These are phyloP conservation scores for Hypomecis atomaria DNA, from an alignment of 2,888 invertebrate species.

Conservation along the genomic window DNA sequence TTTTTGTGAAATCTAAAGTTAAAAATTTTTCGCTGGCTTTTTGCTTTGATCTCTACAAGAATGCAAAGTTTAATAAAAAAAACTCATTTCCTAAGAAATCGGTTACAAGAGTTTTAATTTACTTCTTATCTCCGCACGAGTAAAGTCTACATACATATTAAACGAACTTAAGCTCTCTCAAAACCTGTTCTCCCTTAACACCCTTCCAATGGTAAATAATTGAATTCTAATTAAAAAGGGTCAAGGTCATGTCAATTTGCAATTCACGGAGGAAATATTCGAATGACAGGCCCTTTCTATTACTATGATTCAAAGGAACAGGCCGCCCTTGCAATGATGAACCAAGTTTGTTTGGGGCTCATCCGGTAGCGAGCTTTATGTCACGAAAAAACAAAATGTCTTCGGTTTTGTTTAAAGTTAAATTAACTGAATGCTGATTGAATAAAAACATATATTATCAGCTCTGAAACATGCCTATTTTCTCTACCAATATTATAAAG, in stretches of 20 bases:
- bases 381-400: not conserved
- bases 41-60: no score
- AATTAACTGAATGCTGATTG: no score
- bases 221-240: slow-evolving; percentile 24
- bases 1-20: no score
- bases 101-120: not conserved
- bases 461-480: no score
- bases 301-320: slow-evolving; percentile 1
- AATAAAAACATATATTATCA: no score
- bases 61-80: no score
- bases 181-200: slow-evolving; percentile 3
- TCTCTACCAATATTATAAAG: no score
- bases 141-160: slow-evolving; percentile 3
- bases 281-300: slow-evolving; percentile 12
- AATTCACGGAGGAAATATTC: slow-evolving; percentile 17
- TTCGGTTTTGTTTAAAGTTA: no score
- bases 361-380: not conserved
- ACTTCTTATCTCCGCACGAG: not conserved
- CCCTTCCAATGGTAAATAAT: slow-evolving; percentile 21
- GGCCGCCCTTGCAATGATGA: slow-evolving; percentile 12
- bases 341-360: not conserved
- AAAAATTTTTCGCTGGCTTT: no score
- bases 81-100: not conserved
- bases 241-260: slow-evolving; percentile 16
- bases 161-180: slow-evolving; percentile 3